These are phyloP conservation scores for Magallana ariakensis DNA, from an alignment of 1,140 invertebrate genomes.

Conservation along the genomic window DNA sequence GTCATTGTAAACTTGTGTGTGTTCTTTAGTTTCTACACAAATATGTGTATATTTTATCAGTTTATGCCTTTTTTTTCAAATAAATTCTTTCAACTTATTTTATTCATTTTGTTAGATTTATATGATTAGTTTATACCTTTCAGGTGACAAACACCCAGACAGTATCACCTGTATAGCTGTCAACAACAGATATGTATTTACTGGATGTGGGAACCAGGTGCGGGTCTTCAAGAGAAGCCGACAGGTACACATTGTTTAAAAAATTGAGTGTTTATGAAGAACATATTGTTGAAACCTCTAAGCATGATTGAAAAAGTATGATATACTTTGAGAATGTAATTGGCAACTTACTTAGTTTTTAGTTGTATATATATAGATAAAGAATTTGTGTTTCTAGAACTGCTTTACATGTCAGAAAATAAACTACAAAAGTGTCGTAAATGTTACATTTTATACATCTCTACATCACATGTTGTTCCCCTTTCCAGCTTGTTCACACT, in stretches of 20 bases:
- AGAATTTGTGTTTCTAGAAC: too few species aligned
- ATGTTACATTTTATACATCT: too few species aligned
- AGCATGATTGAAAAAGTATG: too few species aligned
- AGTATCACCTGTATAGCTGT: slow-evolving; percentile 91
- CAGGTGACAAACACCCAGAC: slow-evolving; percentile 84
- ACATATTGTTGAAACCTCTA: too few species aligned
- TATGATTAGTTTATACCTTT: slow-evolving; percentile 39
- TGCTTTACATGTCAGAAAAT: too few species aligned
- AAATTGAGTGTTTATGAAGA: too few species aligned
- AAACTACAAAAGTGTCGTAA: too few species aligned
- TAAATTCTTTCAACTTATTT: not conserved
- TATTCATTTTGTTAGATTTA: not conserved
- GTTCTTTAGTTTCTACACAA: not conserved
- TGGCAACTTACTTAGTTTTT: too few species aligned
- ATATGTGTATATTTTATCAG: not conserved
- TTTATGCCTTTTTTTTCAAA: not conserved
- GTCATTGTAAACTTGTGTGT: too few species aligned
- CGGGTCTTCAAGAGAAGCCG: slow-evolving; percentile 93
- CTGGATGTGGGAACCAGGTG: slow-evolving; percentile 87
- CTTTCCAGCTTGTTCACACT: slow-evolving; percentile 85
- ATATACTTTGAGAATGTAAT: too few species aligned
- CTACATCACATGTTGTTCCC: too few species aligned
- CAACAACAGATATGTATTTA: slow-evolving; percentile 91
- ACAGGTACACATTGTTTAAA: slow-evolving; percentile 81
- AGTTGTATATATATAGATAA: too few species aligned